These are phyloP conservation scores for Hiodon alosoides DNA, from an alignment of 2,113 vertebrate species.

Conservation along the genomic window DNA sequence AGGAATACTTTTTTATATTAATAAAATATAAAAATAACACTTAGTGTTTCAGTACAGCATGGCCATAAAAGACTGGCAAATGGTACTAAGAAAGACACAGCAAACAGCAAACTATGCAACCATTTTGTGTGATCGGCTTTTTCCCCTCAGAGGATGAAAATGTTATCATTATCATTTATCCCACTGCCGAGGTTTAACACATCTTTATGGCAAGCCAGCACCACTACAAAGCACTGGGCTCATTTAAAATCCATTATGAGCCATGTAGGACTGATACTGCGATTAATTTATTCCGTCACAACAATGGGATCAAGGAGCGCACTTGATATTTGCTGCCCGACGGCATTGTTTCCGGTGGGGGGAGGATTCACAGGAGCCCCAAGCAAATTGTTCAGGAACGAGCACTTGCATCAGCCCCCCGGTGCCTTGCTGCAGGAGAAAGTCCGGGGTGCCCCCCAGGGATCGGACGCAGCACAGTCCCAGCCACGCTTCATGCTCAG, in stretches of 20 bases:
- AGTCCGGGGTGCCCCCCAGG: slow-evolving; percentile 13
- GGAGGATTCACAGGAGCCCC: slow-evolving; percentile 43
- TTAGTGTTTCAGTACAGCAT: no score
- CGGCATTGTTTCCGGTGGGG: slow-evolving; percentile 52
- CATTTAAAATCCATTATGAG: slow-evolving; percentile 27
- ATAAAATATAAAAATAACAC: no score
- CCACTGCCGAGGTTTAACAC: neutral
- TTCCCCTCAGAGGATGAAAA: no score
- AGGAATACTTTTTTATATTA: no score
- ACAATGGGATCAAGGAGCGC: slow-evolving; percentile 52
- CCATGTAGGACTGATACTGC: slow-evolving; percentile 18
- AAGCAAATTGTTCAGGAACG: slow-evolving; percentile 45
- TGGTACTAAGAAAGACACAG: no score
- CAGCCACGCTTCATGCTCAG: slow-evolving; percentile 43
- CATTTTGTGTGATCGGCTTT: no score
- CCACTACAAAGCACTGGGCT: slow-evolving; percentile 37
- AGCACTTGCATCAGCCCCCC: slow-evolving; percentile 32
- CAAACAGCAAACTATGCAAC: no score
- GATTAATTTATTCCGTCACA: slow-evolving; percentile 39
- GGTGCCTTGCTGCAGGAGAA: neutral
- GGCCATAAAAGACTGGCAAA: no score
- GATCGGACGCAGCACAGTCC: slow-evolving; percentile 20
- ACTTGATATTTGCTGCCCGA: slow-evolving; percentile 42
- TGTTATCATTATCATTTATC: no score
- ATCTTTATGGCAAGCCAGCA: slow-evolving; percentile 27